These are phyloP conservation scores for Urocyon cinereoargenteus DNA, from an alignment of 2,797 vertebrate species.

Conservation along the genomic window DNA sequence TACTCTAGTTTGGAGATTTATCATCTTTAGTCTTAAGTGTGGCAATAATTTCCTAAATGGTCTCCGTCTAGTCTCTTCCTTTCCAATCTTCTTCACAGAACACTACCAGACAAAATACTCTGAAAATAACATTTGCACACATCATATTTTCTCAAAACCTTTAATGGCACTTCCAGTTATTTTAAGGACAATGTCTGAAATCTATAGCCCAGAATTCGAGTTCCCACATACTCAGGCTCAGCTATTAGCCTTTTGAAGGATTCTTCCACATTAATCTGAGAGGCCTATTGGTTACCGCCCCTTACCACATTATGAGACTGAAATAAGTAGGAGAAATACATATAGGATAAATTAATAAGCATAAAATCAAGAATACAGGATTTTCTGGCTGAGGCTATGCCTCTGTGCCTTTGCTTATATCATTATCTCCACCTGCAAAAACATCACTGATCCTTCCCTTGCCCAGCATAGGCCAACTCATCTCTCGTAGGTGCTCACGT, in stretches of 20 bases:
- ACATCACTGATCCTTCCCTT: not conserved
- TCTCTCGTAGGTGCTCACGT: not conserved
- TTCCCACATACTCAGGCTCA: not conserved
- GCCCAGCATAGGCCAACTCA: not conserved
- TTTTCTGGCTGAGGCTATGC: not conserved
- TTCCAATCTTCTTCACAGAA: slow-evolving; percentile 24
- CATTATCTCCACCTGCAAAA: not conserved
- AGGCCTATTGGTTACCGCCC: not conserved
- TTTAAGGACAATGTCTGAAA: slow-evolving; percentile 42
- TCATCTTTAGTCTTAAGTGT: not conserved
- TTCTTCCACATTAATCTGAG: not conserved
- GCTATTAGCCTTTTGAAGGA: not conserved
- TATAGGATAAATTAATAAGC: not conserved
- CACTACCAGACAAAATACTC: not conserved
- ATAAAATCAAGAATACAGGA: not conserved
- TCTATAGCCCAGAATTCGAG: not conserved
- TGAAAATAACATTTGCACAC: not conserved
- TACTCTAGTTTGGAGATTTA: not conserved
- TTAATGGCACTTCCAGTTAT: not conserved
- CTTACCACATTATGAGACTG: not conserved
- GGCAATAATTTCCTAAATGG: not conserved
- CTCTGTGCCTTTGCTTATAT: not conserved
- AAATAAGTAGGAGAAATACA: slow-evolving; percentile 5
- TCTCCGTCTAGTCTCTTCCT: not conserved
- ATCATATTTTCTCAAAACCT: not conserved